These are phyloP conservation scores for Typhlichthys eigenmanni DNA, from an alignment of 2,797 vertebrate species.

Conservation along the genomic window DNA sequence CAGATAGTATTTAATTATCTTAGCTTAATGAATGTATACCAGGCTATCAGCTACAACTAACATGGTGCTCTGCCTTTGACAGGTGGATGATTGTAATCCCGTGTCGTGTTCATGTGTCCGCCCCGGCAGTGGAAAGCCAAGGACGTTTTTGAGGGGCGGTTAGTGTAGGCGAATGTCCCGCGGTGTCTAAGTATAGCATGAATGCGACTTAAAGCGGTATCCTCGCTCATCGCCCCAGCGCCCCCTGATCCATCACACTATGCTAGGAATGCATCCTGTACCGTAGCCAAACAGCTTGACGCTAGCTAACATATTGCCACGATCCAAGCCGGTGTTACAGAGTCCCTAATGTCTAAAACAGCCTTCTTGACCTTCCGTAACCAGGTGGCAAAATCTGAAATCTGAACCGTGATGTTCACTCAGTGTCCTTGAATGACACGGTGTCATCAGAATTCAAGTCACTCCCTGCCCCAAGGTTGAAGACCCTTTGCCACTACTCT, in stretches of 20 bases:
- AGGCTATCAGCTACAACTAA: not conserved
- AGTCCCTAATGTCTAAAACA: too few relatives aligned
- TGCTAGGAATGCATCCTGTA: slow-evolving; percentile 34
- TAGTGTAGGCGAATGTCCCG: slow-evolving; percentile 18
- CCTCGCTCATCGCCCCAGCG: slow-evolving; percentile 45
- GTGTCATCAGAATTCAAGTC: too few relatives aligned
- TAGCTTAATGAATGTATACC: too few relatives aligned
- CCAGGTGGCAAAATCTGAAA: too few relatives aligned
- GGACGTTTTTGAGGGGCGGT: slow-evolving; percentile 10
- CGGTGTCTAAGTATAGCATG: slow-evolving; percentile 44
- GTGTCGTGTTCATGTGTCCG: slow-evolving; percentile 7
- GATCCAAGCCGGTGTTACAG: slow-evolving; percentile 6
- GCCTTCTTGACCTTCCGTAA: too few relatives aligned
- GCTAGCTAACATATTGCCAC: slow-evolving; percentile 26
- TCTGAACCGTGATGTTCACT: too few relatives aligned
- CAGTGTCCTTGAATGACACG: too few relatives aligned
- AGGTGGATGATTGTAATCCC: not conserved
- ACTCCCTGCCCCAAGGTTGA: too few relatives aligned
- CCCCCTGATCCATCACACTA: slow-evolving; percentile 53
- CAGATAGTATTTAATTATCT: too few relatives aligned
- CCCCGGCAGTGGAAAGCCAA: not conserved
- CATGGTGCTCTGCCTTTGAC: slow-evolving; percentile 3
- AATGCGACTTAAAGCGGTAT: slow-evolving; percentile 39
- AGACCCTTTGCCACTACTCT: too few relatives aligned
- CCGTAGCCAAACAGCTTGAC: slow-evolving; percentile 23